Percentiles rank a stretch among this genome's conserved stretches.
phyloP scores from a whole-genome alignment of 2,888 invertebrate species.

The Euzophera pinguis region DNA sequence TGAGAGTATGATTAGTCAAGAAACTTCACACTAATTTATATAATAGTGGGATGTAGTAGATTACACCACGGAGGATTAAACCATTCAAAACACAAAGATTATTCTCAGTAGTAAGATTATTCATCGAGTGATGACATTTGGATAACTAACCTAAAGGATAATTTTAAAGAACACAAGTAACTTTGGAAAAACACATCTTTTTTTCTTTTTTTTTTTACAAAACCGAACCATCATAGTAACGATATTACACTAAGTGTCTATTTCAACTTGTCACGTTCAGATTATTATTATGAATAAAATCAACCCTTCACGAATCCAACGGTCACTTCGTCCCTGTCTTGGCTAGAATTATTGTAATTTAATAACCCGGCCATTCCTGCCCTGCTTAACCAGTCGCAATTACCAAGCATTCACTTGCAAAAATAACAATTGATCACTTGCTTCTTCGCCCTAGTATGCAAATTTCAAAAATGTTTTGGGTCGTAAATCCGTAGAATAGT shows the following conservation, averaged over 20 bases:
- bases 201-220: too few species aligned
- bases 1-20: too few species aligned
- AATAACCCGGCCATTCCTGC: conserved; percentile 51
- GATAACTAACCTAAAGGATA: too few species aligned
- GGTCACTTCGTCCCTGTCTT: conserved; percentile 24
- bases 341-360: conserved; percentile 67
- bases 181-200: not conserved
- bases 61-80: too few species aligned
- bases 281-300: not conserved
- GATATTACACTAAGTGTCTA: not conserved
- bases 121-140: too few species aligned
- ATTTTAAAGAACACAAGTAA: too few species aligned
- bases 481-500: conserved; percentile 42
- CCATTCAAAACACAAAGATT: too few species aligned
- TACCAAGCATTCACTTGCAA: conserved; percentile 55
- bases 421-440: conserved; percentile 71
- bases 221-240: not conserved
- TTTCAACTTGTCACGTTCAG: not conserved
- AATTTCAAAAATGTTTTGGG: conserved; percentile 48
- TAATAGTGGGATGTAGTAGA: too few species aligned
- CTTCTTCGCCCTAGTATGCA: conserved; percentile 41
- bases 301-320: conserved; percentile 18
- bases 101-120: too few species aligned
- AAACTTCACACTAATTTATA: too few species aligned
- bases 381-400: conserved; percentile 37